A percentile compares a stretch with the other conserved stretches of the same genome.
phyloP scores from a whole-genome alignment of 2,113 vertebrate species.

The Mus pahari region DNA sequence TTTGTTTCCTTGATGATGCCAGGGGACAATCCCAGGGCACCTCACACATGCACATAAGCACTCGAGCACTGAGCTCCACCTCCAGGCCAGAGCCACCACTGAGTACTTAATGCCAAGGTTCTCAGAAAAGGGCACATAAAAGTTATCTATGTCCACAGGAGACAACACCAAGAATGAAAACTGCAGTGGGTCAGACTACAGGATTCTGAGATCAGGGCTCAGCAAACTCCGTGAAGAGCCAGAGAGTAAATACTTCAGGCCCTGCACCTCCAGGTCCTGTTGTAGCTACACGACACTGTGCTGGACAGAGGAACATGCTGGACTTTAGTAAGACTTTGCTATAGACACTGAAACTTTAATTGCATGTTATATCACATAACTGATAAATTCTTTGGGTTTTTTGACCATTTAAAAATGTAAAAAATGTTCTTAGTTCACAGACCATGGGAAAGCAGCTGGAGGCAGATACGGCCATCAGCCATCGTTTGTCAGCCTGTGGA shows the following conservation, averaged over 20 bases:
- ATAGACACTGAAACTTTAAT: not conserved
- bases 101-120: not conserved
- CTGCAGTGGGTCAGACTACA: not conserved
- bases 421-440: not conserved
- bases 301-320: not conserved
- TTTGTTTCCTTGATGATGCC: not conserved
- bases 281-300: not conserved
- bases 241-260: not conserved
- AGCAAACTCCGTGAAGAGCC: not conserved
- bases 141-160: not conserved
- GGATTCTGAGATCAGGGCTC: not conserved
- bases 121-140: not conserved
- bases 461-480: not conserved
- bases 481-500: not conserved
- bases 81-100: not conserved
- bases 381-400: not conserved
- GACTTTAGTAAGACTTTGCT: not conserved
- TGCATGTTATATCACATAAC: not conserved
- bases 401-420: conserved; percentile 31
- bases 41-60: not conserved
- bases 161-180: not conserved
- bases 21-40: not conserved
- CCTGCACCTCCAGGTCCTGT: not conserved
- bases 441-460: not conserved
- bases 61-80: not conserved